Conservation (phyloP, 2,797 vertebrate genomes). For the Streptopelia turtur region DNA sequence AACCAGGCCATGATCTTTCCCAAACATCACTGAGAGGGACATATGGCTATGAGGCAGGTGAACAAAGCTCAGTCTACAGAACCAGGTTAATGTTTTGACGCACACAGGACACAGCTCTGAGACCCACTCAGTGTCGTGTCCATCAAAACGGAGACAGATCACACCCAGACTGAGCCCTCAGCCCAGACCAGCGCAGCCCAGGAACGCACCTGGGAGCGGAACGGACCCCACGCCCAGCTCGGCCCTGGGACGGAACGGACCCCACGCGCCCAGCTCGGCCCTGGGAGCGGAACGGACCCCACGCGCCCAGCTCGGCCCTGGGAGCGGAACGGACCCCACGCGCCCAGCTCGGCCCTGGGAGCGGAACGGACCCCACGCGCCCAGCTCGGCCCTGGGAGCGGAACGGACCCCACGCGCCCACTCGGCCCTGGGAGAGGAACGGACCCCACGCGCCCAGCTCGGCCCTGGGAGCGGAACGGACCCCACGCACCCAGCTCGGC, state of each 20-base stretch:
- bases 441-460: too few relatives aligned
- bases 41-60: background rate
- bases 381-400: too few relatives aligned
- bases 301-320: background rate
- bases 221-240: too few relatives aligned
- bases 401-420: too few relatives aligned
- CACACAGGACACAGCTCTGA: too few relatives aligned
- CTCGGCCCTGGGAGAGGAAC: background rate
- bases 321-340: too few relatives aligned
- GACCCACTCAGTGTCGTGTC: too few relatives aligned
- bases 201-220: background rate
- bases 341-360: too few relatives aligned
- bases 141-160: background rate
- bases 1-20: background rate
- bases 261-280: background rate
- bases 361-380: too few relatives aligned
- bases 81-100: background rate
- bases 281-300: background rate
- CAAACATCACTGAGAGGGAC: background rate
- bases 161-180: background rate
- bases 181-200: background rate
- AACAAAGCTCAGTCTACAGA: background rate
- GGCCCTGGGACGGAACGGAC: too few relatives aligned
- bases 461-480: background rate
- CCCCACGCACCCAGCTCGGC: too few relatives aligned